Evolutionary conservation across 2,113 vertebrate species (phyloP), one percentile per base, ranked within the genome.

Genomic region (Indri indri): DNA sequence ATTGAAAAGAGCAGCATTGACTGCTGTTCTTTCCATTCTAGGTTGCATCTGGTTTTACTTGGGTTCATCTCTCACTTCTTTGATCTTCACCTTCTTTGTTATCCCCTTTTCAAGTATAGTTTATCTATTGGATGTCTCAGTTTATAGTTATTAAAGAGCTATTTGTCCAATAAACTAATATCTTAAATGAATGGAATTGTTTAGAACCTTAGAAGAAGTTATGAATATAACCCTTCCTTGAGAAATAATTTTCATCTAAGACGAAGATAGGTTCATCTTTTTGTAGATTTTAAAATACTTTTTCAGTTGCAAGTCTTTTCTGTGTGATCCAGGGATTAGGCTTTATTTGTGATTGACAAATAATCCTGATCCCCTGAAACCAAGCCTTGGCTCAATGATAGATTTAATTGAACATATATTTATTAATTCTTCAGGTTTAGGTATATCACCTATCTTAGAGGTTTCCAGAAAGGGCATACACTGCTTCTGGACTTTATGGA

Each of bases 201-300:
- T 97, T 91, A 90, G 57, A 90, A 37, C 32, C 45, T 76, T 92
- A 3, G 16, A 87, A 93, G 52, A 94, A 89, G 6, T 96, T 88
- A 45, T 25, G 6, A 93, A 37, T 79, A 82, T 83, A 90, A 93
- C 30, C 50, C 13, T 74, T 14, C 12, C 17, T 71, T 96, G 34
- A 84, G 87, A 93, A 95, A 45, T 76, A 83, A 50, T 97, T 93
- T 79, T 23, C 42, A 30, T 81, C 17, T 91, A 30, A 81, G 42
- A 82, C 3, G 74, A 96, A 87, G 10, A 25, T 37, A 85, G 32
- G 82, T n/a, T 86, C 25, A 82, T 84, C 30, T 82, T 88, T 93
- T 73, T 83, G 54, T 87, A 89, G 81, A 71, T 90, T 94, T 87
- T 66, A 65, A 87, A 96, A 73, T 89, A 74, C 27, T 95, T 91